Conservation (phyloP, 2,797 vertebrate species). For the Anas bahamensis region DNA sequence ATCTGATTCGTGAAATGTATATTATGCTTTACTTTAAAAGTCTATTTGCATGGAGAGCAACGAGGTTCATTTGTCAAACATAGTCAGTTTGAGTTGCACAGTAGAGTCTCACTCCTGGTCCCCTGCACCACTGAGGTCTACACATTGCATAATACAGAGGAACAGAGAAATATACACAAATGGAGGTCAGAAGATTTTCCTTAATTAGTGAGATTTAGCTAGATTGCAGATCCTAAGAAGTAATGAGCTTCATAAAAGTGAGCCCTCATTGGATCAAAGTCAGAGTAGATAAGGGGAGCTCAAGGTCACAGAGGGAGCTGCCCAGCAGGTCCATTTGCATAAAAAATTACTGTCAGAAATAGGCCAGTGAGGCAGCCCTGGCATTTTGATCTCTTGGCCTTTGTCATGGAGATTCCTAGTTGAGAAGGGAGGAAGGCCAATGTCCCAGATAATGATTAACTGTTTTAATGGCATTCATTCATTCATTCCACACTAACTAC, state of each 20-base stretch:
- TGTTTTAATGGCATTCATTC: conserved; percentile 92
- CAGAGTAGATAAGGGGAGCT: conserved; percentile 88
- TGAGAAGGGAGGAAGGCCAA: conserved; percentile 80
- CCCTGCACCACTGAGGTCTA: fast-evolving
- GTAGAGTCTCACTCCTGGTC: not conserved
- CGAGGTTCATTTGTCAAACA: not conserved
- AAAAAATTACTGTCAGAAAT: conserved; percentile 85
- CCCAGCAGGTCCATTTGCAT: conserved; percentile 85
- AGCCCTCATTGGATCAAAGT: conserved; percentile 86
- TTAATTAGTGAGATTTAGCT: conserved; percentile 79
- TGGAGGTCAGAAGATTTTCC: conserved; percentile 62
- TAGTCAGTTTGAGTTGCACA: fast-evolving
- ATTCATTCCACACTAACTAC: conserved; percentile 86
- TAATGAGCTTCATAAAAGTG: conserved; percentile 77
- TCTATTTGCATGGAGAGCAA: not conserved
- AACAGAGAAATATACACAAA: not conserved
- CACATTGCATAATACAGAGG: not conserved
- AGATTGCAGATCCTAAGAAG: conserved; percentile 73
- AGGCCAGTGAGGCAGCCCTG: conserved; percentile 80
- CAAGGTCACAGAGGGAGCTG: conserved; percentile 91
- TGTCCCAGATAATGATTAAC: conserved; percentile 91
- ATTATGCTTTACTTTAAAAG: not conserved
- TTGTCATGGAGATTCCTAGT: conserved; percentile 90
- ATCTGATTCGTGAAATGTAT: not conserved
- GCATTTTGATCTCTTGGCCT: conserved; percentile 88